Evolutionary conservation across 2,888 invertebrate genomes (phyloP), one percentile per base, ranked within the genome.

Genomic region (Lasioglossum malachurum): DNA sequence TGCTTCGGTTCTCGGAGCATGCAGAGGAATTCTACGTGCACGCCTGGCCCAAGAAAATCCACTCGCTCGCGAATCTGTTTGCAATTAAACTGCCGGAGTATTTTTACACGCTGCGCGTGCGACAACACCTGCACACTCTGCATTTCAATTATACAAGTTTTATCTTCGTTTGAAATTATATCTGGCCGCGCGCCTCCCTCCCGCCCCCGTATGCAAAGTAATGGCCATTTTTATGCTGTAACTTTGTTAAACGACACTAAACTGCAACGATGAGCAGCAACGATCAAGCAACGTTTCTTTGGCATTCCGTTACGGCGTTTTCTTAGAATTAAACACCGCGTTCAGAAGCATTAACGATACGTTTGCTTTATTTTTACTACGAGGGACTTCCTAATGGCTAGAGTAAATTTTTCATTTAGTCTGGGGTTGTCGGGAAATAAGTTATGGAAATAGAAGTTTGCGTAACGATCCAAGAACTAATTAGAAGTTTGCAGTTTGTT

Each of bases 81-180:
- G 4, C 38, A 69, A 69, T 69, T 69, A 69, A 69, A 31, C 35
- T 31, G 64, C 19, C 2, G 4, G 19, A 31, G 19, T 31, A 31
- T 64, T 64, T 16, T 64, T 64, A 35, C 64, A 64, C 16, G 31
- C 31, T 16, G 64, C 64, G 16, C 64, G 16, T 1, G 31, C 19
- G 19, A 64, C 64, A 31, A 64, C 27, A 64, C 31, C 64, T 35
- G 64, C 64, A 3, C 64, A n/a, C n/a, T n/a, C n/a, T 19, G 64
- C 64, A 64, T 64, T 64, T 64, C 64, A 64, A 64, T 64, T 64
- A 31, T 3, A 7, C 64, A 31, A 64, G 64, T 64, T 64, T 64
- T 31, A 31, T 64, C 27, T 7, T 2, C 64, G 27, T 64, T 64
- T 7, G 2, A 8, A 64, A 64, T 31, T 46, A 46, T 16, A 64